These are phyloP conservation scores for Drosophila parthenogenetica DNA, from an alignment of 2,888 invertebrate species.

Conservation along the genomic window DNA sequence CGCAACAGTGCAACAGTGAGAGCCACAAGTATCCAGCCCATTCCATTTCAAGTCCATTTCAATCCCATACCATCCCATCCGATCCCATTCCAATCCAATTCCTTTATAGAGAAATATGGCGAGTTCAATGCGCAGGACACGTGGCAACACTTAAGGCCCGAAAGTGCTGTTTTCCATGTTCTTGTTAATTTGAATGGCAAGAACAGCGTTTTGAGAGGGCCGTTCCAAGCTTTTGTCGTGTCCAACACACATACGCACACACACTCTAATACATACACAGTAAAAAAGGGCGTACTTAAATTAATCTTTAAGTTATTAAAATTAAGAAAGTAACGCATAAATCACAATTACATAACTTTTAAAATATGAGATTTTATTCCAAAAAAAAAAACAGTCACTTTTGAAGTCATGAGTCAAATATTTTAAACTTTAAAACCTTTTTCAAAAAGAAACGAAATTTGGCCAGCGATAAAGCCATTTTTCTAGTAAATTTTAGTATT, in stretches of 20 bases:
- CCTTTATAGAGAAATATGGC: conserved; percentile 29
- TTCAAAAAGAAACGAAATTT: no score
- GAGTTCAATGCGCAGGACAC: conserved; percentile 43
- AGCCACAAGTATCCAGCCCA: conserved; percentile 20
- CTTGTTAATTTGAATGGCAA: conserved; percentile 36
- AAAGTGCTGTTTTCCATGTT: conserved; percentile 66
- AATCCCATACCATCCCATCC: background rate
- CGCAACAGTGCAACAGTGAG: conserved; percentile 25
- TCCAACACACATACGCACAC: background rate
- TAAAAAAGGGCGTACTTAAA: no score
- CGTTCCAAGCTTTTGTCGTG: conserved; percentile 1
- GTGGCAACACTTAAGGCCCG: conserved; percentile 63
- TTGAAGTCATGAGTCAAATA: no score
- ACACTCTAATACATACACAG: background rate
- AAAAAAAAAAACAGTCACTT: no score
- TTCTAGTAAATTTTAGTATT: no score
- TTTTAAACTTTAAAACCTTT: no score
- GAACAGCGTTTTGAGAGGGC: conserved; percentile 5
- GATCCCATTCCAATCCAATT: background rate
- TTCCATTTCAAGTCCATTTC: background rate
- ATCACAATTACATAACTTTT: no score
- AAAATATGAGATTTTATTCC: no score
- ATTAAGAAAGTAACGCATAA: no score
- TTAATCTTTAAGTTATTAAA: no score
- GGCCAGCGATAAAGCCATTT: no score